Percentiles rank a stretch among this genome's conserved stretches.
These are phyloP conservation scores for Charina bottae DNA, from an alignment of 2,113 vertebrate genomes.

Conservation along the genomic window DNA sequence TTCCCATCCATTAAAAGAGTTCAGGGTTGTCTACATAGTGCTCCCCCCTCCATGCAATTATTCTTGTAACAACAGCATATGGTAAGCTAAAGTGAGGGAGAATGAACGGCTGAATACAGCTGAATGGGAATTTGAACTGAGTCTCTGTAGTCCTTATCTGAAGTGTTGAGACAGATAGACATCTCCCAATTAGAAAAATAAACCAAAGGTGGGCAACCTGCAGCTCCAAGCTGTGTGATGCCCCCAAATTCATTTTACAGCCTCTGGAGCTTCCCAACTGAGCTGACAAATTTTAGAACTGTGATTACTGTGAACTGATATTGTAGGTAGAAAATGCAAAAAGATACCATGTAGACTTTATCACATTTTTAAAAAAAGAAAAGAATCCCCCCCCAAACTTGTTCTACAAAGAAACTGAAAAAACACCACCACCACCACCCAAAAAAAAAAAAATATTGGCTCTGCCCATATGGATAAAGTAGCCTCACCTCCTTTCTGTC, in stretches of 20 bases:
- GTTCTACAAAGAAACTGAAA: background rate
- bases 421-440: background rate
- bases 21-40: background rate
- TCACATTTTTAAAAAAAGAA: background rate
- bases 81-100: background rate
- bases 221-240: background rate
- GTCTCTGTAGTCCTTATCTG: background rate
- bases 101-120: background rate
- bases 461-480: background rate
- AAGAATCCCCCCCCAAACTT: background rate
- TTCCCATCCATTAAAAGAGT: background rate
- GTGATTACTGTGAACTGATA: background rate
- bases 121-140: background rate
- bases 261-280: background rate
- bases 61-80: background rate
- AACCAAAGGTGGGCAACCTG: background rate
- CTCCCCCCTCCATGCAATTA: background rate
- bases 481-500: background rate
- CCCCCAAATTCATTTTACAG: background rate
- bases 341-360: background rate
- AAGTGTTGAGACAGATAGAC: background rate
- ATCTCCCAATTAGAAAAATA: constrained; percentile 35
- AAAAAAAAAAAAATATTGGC: too few species aligned
- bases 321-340: background rate
- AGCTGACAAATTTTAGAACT: background rate